Evolutionary conservation across 30 jellyfish, hydroid and myxozoan species (phyloP).

Genomic region (Morbakka virulenta): DNA sequence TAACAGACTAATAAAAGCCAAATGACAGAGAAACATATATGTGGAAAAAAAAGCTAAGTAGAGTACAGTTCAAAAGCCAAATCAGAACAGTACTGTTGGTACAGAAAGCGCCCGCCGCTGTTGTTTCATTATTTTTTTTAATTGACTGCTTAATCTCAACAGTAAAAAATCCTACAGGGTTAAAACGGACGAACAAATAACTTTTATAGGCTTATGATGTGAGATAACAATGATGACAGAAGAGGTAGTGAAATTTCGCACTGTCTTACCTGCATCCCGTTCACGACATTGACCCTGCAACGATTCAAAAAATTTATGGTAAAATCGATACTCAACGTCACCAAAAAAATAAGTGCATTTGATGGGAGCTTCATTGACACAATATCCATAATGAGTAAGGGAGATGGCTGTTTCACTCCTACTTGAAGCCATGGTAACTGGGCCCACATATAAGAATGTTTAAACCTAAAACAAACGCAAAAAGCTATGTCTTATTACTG

Average conservation of each 20-base stretch:
- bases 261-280: conserved; percentile 81
- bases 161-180: neutral
- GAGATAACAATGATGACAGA: too few species aligned
- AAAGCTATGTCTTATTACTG: too few species aligned
- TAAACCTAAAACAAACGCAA: conserved; percentile 51
- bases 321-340: conserved; percentile 62
- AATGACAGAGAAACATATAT: too few species aligned
- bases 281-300: conserved; percentile 94
- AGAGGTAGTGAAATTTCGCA: too few species aligned
- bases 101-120: too few species aligned
- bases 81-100: too few species aligned
- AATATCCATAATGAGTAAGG: conserved; percentile 82
- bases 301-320: conserved; percentile 91
- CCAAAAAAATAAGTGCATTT: conserved; percentile 84
- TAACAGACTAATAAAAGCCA: too few species aligned
- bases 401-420: conserved; percentile 92
- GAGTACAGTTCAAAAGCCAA: too few species aligned
- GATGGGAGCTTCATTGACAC: conserved; percentile 97
- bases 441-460: conserved; percentile 99
- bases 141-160: too few species aligned
- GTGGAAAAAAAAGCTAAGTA: too few species aligned
- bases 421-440: conserved; percentile 99
- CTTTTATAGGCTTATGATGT: too few species aligned
- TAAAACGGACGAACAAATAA: neutral
- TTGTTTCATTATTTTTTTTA: too few species aligned